Evolutionary conservation across 2,888 invertebrate species (phyloP).

Genomic region (Panopea generosa): DNA sequence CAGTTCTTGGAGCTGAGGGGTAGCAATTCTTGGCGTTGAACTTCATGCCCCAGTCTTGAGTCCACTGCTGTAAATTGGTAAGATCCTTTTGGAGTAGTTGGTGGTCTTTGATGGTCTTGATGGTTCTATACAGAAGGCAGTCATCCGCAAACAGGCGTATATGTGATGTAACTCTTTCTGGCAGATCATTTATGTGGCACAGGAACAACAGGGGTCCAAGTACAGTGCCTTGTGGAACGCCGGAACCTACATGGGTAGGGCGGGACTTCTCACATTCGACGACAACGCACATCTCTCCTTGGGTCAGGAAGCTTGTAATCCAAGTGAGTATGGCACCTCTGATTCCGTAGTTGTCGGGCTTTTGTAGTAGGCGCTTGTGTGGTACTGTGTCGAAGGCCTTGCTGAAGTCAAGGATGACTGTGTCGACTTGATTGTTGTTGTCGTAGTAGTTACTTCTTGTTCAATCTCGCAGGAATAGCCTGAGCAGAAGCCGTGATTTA

Average conservation of each 20-base stretch:
- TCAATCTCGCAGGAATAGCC: no score
- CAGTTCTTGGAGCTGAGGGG: no score
- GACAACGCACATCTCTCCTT: slow-evolving; percentile 22
- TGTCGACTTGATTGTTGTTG: slow-evolving; percentile 22
- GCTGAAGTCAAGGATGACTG: slow-evolving; percentile 28
- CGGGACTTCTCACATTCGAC: slow-evolving; percentile 19
- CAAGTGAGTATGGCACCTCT: slow-evolving; percentile 13
- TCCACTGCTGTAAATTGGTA: no score
- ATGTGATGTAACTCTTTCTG: slow-evolving; percentile 20
- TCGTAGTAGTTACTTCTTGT: not conserved
- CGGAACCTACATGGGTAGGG: slow-evolving; percentile 8
- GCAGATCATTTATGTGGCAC: slow-evolving; percentile 35
- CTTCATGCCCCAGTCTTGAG: no score
- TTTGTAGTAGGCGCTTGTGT: slow-evolving; percentile 21
- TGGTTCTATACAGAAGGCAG: slow-evolving; percentile 25
- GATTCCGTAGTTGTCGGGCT: slow-evolving; percentile 18
- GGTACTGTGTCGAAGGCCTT: slow-evolving; percentile 34
- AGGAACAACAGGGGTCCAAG: slow-evolving; percentile 27
- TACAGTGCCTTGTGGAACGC: slow-evolving; percentile 22
- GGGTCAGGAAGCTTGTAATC: slow-evolving; percentile 25
- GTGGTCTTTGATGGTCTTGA: no score
- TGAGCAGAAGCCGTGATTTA: slow-evolving; percentile 22
- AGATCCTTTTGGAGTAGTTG: no score
- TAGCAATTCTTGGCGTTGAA: no score
- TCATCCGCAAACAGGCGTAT: slow-evolving; percentile 36